Base-by-base conservation (phyloP, 2,113 vertebrate genomes). In the Cygnus atratus region DNA sequence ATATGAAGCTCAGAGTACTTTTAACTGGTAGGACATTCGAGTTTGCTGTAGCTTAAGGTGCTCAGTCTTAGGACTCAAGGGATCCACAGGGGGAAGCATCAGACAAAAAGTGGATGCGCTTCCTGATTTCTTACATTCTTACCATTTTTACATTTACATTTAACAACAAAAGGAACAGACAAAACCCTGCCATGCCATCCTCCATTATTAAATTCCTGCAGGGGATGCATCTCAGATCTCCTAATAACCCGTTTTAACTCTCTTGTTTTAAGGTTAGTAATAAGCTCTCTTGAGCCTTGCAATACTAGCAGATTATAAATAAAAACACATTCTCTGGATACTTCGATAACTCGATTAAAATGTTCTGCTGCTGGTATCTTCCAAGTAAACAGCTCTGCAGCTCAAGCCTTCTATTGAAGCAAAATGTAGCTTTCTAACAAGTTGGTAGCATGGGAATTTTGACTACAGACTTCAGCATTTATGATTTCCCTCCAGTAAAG, bases 311-410 rank as follows among this genome's bases (percentile, higher is more conserved):
- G 95, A 87, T 95, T 94, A 88, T 83, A 88, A 94, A 84, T 91
- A 90, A 96, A 97, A 91, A 92, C 84, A 94, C 94, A 96, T 97
- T 97, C 96, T 82, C 91, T 4, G 73, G 94, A 96, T 97, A 91
- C 74, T 87, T 96, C 3, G 4, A 55, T 94, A 96, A 92, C 90
- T 88, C 65, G 43, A 95, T 96, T 94, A 96, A 61, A 22, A 46
- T 50, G 58, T 43, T 84, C 71, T 82, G 74, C 91, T 91, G 76
- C 90, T 84, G 86, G 73, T 94, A 83, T 94, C 88, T 80, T 43
- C 90, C 86, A 58, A 83, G 55, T 39, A 91, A 94, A 96, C 92
- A 93, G 70, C 73, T 35, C 44, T 82, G 41, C 79, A 92, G 87
- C 72, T 61, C 52, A n/a, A 83, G 77, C 71, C 81, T 82, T 62